These are phyloP conservation scores for Limonius californicus DNA, from an alignment of 1,140 invertebrate species.

Conservation along the genomic window DNA sequence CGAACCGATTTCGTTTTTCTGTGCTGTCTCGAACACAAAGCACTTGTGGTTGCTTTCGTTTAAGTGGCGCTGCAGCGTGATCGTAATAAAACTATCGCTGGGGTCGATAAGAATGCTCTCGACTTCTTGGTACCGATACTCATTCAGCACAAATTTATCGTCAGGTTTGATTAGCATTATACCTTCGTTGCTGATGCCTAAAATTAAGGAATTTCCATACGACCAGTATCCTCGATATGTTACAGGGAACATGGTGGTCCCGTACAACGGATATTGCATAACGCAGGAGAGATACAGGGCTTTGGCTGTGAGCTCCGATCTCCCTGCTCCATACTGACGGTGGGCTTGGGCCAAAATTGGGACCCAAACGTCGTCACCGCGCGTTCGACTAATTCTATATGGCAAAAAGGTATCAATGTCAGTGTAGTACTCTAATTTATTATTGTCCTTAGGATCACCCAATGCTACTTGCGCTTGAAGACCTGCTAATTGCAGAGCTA, in stretches of 20 bases:
- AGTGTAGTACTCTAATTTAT: constrained; percentile 69
- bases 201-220: constrained; percentile 61
- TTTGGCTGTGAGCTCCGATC: constrained; percentile 87
- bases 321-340: constrained; percentile 84
- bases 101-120: constrained; percentile 90
- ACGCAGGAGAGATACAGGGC: constrained; percentile 93
- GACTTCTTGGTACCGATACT: constrained; percentile 83
- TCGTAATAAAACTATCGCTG: constrained; percentile 87
- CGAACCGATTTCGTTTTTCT: constrained; percentile 88
- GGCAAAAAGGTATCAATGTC: constrained; percentile 78
- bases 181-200: constrained; percentile 90
- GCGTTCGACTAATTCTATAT: constrained; percentile 67
- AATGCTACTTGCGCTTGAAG: constrained; percentile 90
- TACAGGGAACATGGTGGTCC: constrained; percentile 89
- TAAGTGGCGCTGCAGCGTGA: constrained; percentile 64
- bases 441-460: constrained; percentile 75
- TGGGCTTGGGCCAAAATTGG: constrained; percentile 84
- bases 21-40: constrained; percentile 88
- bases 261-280: constrained; percentile 95
- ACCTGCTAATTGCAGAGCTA: constrained; percentile 88
- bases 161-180: constrained; percentile 84
- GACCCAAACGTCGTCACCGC: constrained; percentile 75
- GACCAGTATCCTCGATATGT: constrained; percentile 77
- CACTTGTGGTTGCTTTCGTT: constrained; percentile 72
- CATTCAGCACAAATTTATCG: constrained; percentile 85